Base-by-base conservation (phyloP, 1,140 invertebrate species). In the Achroia grisella region DNA sequence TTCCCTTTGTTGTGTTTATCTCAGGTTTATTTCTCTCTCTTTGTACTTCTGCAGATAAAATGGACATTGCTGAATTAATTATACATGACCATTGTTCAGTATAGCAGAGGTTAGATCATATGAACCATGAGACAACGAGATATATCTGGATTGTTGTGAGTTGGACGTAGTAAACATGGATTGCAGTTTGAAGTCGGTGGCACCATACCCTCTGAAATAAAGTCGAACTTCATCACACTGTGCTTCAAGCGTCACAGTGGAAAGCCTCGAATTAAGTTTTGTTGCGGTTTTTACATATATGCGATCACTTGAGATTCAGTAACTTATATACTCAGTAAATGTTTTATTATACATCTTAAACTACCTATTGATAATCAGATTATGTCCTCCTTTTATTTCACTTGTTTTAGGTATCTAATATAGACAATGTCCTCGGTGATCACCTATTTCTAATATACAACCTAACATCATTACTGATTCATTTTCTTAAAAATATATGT, bases 101-200 rank as follows among this genome's bases (percentile, higher is more conserved):
- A 52, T 49, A 58, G 44, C 44, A 55, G 57, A 55, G 47, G 61
- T 78, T 86, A 88, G 56, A 88, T 87, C 77, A 86, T 87, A 75
- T 88, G 86, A 64, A 84, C 86, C 87, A 87, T 87, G 74, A 87
- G 84, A 83, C 86, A 87, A 71, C 86, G 81, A 73, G 87, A 83
- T 64, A 88, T 84, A 70, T 88, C 87, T 65, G 87, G 86, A 65
- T 87, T 86, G 81, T 87, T 87, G 83, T 88, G 87, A 46, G 87
- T 88, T 59, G 86, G 83, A 34, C 82, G 81, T 54, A 81, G 70
- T 65, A 82, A 71, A 65, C 74, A 71, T 53, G 73, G 79, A 44
- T 74, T 83, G 73, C 61, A 71, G 71, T 62, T 79, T 55, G 71
- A 52, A 63, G 76, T 71, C 54, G 73, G 52, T 71, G 78, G 73